Evolutionary conservation across 2,113 vertebrate genomes (phyloP), one percentile per base, ranked within the genome.

Genomic region (Reinhardtius hippoglossoides): DNA sequence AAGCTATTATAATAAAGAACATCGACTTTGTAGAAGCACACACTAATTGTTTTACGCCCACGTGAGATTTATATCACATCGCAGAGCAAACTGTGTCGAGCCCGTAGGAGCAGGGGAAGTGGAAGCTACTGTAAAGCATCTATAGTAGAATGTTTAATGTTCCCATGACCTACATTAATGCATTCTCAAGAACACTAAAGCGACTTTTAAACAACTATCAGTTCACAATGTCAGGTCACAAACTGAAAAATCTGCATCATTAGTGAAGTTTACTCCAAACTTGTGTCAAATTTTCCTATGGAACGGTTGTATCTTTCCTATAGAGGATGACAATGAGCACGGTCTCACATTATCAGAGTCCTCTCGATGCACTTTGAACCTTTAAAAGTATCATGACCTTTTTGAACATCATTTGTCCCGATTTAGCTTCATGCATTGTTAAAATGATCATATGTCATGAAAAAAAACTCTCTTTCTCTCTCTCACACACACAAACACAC

Each of bases 1-100:
- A 67, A 76, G 44, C 69, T 67, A 23, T 71, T 52, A 24, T 20
- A 31, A 71, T 21, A 24, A 74, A 59, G 24, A 74, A 65, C 10
- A 55, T n/a, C 4, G 24, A 75, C 40, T 67, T 55, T 62, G 27
- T 14, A 21, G 56, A 59, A 7, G 15, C 20, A n/a, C 15, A 50
- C 21, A 13, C 44, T 50, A 57, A 65, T 24, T 57, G 52, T 71
- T 80, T 69, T 13, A 13, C 48, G 66, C 60, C 31, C n/a, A 18
- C 54, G 42, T 16, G 1, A 65, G 9, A 60, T 68, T 80, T 18
- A 63, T 52, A 74, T 67, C 14, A 37, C 40, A 31, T 5, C 16
- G 16, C 20, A 14, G 54, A 64, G 20, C 18, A 55, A 26, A 73
- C 40, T 59, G 40, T 59, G 54, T 24, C 24, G 62, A 55, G 52